Evolutionary conservation across 2,888 invertebrate species (phyloP), one percentile per base, ranked within the genome.

Genomic region (Nowickia ferox): DNA sequence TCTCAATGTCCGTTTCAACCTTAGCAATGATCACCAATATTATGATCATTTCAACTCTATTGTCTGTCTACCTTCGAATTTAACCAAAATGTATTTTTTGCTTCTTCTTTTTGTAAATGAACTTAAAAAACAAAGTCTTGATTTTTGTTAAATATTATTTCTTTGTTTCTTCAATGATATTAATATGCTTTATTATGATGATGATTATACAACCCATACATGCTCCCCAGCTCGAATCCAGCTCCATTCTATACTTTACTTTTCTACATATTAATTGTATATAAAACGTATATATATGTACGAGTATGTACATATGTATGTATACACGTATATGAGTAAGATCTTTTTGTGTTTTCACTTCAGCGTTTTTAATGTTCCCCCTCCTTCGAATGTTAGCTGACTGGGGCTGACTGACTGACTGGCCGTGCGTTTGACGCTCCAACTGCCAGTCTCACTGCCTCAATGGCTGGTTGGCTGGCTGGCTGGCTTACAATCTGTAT

Each of bases 151-250:
- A 15, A 66, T 22, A 48, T 46, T 79, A 71, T 80, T n/a, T 77
- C 77, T 81, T 85, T 78, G 63, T 85, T 82, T 75, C 75, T 75
- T 74, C 74, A 74, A 79, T 79, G 82, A 82, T 83, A 76, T 79
- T 82, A 86, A 83, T 86, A 86, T 86, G 79, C 57, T 86, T 79
- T 78, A 79, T 85, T 44, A 81, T 81, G 38, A 81, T 84, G 53
- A 72, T 84, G 71, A 77, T 80, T 78, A 78, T 79, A 83, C 53
- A 82, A 76, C 38, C n/a, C 46, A 68, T 66, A 44, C 42, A 55
- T n/a, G 38, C 51, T 65, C 42, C 71, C 44, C 53, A 55, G 71
- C 79, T 79, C 55, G 53, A 59, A 38, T 53, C 69, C 75, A 48
- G 66, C 78, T 71, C 66, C 78, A 53, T 61, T 78, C 53, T 74